phyloP scores from a whole-genome alignment of 2,888 invertebrate species.

The Ypsolopha sequella region DNA sequence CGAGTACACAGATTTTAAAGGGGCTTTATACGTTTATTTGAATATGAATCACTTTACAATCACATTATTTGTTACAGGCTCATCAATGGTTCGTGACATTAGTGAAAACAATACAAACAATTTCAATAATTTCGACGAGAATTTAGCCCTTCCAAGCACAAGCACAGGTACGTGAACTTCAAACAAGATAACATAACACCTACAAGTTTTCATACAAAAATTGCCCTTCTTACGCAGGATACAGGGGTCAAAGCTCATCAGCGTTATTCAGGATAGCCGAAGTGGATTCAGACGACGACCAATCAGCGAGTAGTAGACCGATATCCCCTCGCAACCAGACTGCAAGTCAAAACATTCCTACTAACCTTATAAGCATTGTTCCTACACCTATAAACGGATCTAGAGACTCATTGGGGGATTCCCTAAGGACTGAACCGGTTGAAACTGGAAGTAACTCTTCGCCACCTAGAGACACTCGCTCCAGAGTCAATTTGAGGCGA shows the following conservation, averaged over 20 bases:
- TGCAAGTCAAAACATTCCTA: conserved; percentile 28
- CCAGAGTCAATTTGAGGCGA: conserved; percentile 30
- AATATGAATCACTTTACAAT: too few relatives aligned
- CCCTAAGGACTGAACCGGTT: conserved; percentile 35
- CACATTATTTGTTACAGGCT: conserved; percentile 22
- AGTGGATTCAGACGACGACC: conserved; percentile 76
- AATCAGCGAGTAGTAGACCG: conserved; percentile 49
- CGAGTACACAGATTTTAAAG: too few relatives aligned
- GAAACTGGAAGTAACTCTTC: conserved; percentile 30
- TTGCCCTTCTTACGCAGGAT: conserved; percentile 28
- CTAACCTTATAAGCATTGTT: conserved; percentile 66
- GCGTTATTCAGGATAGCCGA: conserved; percentile 63
- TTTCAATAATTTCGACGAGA: conserved; percentile 44
- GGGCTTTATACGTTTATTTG: too few relatives aligned
- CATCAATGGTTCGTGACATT: conserved; percentile 36
- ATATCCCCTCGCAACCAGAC: conserved; percentile 43
- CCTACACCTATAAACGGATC: conserved; percentile 73
- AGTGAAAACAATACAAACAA: conserved; percentile 38
- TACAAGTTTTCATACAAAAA: too few relatives aligned
- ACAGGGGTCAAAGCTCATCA: conserved; percentile 53
- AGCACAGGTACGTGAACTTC: conserved; percentile 65
- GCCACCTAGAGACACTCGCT: conserved; percentile 25
- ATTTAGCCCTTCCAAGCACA: conserved; percentile 74
- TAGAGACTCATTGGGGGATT: conserved; percentile 50
- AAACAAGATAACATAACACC: too few relatives aligned